Percentiles rank a stretch among this genome's conserved stretches.
These are phyloP conservation scores for Ivindomyrus marchei DNA, from an alignment of 2,113 vertebrate genomes.

Conservation along the genomic window DNA sequence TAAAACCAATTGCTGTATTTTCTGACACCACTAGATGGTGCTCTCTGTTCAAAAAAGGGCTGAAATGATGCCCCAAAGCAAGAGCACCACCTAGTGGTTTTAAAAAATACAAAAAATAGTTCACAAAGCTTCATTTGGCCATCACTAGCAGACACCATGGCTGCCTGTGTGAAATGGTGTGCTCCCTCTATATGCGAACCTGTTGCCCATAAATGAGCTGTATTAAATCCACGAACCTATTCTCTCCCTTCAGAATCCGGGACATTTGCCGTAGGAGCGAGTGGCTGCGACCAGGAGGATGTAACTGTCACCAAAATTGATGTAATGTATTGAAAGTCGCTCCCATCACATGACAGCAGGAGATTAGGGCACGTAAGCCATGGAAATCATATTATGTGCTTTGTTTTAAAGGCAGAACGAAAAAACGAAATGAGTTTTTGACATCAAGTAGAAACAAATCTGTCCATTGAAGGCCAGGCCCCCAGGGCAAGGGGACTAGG, in stretches of 20 bases:
- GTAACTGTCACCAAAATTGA: slow-evolving; percentile 34
- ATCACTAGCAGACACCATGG: not conserved
- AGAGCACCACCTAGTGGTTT: too few relatives aligned
- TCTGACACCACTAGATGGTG: too few relatives aligned
- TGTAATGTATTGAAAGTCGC: slow-evolving; percentile 39
- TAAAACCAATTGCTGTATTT: too few relatives aligned
- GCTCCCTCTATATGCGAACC: not conserved
- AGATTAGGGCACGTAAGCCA: not conserved
- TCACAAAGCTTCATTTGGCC: too few relatives aligned
- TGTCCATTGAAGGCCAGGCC: not conserved
- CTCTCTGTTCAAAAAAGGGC: too few relatives aligned
- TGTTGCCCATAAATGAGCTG: not conserved
- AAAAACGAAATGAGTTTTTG: not conserved
- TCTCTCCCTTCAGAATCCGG: slow-evolving; percentile 23
- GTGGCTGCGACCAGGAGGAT: slow-evolving; percentile 43
- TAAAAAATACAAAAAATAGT: too few relatives aligned
- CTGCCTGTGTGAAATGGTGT: not conserved
- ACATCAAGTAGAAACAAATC: not conserved
- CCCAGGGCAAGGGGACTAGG: not conserved
- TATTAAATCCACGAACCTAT: not conserved
- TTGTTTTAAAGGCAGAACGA: not conserved
- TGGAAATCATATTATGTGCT: not conserved
- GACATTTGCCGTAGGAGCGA: slow-evolving; percentile 27
- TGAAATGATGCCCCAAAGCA: too few relatives aligned
- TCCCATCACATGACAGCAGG: not conserved